Percentiles rank a stretch among this genome's conserved stretches.
These are phyloP conservation scores for Fulmarus glacialis DNA, from an alignment of 2,113 vertebrate species.

Conservation along the genomic window DNA sequence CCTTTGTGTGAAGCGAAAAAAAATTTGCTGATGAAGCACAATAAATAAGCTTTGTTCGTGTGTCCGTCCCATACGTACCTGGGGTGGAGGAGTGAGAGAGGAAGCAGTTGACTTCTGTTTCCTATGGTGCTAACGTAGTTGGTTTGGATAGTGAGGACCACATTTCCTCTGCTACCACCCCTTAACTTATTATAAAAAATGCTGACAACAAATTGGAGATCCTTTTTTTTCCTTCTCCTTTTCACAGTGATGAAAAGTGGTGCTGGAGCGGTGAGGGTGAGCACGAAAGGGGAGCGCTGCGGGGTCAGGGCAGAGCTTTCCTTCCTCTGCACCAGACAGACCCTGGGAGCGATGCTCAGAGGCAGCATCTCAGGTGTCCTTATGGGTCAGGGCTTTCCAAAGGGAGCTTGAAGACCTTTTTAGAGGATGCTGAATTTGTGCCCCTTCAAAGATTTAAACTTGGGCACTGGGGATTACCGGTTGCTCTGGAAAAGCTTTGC, in stretches of 20 bases:
- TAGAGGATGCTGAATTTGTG: not conserved
- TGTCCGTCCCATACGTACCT: not conserved
- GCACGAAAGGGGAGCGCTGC: not conserved
- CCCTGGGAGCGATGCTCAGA: not conserved
- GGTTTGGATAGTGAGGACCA: not conserved
- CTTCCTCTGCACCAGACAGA: not conserved
- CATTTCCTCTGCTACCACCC: constrained; percentile 57
- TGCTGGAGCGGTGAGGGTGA: not conserved
- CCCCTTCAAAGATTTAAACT: not conserved
- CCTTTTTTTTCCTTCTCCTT: not conserved
- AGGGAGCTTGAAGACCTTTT: not conserved
- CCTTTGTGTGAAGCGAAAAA: not conserved
- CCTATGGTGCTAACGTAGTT: not conserved
- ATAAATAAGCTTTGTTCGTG: not conserved
- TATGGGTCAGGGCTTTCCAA: not conserved
- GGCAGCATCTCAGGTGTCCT: not conserved
- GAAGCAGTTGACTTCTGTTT: constrained; percentile 39
- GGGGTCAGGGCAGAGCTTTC: not conserved
- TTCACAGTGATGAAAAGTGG: not conserved
- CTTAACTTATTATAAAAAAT: constrained; percentile 11
- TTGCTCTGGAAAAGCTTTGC: not conserved
- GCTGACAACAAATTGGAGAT: not conserved
- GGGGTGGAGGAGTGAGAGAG: constrained; percentile 12
- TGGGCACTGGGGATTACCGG: not conserved
- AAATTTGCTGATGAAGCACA: not conserved